Evolutionary conservation across 2,113 vertebrate species (phyloP).

Genomic region (Petrocephalus zakoni): DNA sequence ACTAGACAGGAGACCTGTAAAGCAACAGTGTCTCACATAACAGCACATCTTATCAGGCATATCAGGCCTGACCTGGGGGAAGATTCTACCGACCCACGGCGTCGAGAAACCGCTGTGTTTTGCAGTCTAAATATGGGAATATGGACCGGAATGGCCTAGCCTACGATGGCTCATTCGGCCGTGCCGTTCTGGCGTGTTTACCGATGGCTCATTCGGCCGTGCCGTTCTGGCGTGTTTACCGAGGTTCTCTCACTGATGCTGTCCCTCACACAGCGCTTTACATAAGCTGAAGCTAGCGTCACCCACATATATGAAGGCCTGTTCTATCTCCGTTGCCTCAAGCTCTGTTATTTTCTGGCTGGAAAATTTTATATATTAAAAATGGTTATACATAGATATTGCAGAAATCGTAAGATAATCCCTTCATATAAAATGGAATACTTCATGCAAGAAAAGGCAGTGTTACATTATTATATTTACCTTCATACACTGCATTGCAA

Average conservation of each 20-base stretch:
- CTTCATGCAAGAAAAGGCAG: background rate
- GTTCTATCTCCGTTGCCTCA: background rate
- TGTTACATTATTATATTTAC: background rate
- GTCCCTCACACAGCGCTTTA: background rate
- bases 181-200: background rate
- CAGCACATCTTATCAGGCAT: background rate
- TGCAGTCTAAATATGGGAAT: background rate
- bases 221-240: background rate
- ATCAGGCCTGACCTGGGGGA: background rate
- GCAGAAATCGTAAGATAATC: background rate
- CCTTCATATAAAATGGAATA: background rate
- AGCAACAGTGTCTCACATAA: background rate
- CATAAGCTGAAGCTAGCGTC: background rate
- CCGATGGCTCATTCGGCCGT: background rate
- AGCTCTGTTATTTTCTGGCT: background rate
- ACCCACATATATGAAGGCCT: background rate
- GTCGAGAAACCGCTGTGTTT: background rate
- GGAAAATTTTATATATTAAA: background rate
- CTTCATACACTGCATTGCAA: background rate
- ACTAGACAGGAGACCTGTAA: background rate
- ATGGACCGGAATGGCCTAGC: background rate
- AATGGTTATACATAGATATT: background rate
- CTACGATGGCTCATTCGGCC: background rate
- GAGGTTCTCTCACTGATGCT: background rate
- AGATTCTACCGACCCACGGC: background rate